A percentile compares a stretch with the other conserved stretches of the same genome.
phyloP scores from a whole-genome alignment of 1,140 invertebrate species.

The Metaphire vulgaris region DNA sequence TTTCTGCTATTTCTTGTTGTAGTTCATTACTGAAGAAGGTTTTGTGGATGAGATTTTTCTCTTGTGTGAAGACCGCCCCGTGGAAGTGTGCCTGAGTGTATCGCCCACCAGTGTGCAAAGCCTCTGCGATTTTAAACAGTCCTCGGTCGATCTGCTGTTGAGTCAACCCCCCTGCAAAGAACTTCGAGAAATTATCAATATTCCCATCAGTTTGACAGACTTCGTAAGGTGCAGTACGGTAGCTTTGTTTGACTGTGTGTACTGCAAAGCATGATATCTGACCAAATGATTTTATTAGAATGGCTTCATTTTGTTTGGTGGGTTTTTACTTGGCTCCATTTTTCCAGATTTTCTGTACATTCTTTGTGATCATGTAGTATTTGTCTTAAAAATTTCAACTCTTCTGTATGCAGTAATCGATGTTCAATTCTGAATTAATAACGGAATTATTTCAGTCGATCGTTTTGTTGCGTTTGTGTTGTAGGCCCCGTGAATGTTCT shows the following conservation, averaged over 20 bases:
- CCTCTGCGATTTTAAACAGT: background rate
- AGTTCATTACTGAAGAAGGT: background rate
- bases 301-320: too few relatives aligned
- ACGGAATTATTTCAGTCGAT: too few relatives aligned
- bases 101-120: background rate
- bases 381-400: too few relatives aligned
- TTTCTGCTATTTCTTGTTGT: background rate
- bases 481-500: background rate
- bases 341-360: too few relatives aligned
- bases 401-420: too few relatives aligned
- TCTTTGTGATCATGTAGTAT: too few relatives aligned
- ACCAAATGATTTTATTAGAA: too few relatives aligned
- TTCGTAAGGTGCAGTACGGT: background rate
- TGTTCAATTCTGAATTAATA: too few relatives aligned
- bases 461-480: background rate
- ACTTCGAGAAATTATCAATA: background rate
- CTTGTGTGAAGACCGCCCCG: background rate
- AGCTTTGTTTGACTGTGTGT: background rate
- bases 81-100: background rate
- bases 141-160: too few relatives aligned
- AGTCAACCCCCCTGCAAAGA: background rate
- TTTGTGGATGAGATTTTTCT: background rate
- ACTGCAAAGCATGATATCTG: too few relatives aligned
- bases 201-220: background rate
- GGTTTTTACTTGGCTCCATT: too few relatives aligned